Evolutionary conservation across 2,113 vertebrate species (phyloP).

Genomic region (Upupa epops): DNA sequence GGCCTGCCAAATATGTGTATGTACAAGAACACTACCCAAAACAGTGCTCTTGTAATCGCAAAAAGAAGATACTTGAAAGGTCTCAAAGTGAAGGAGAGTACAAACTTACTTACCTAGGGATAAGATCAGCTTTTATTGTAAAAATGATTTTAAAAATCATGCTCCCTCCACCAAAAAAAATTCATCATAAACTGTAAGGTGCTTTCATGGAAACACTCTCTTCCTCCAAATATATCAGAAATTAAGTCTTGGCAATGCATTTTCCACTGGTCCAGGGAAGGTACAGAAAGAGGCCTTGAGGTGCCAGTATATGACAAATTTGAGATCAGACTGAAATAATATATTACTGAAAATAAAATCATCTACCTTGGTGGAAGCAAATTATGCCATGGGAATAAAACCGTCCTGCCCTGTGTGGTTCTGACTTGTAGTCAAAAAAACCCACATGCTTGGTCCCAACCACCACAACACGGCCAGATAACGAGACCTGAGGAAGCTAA

Average conservation of each 20-base stretch:
- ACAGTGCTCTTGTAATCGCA: no score
- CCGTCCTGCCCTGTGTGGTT: not conserved
- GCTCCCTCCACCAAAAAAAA: not conserved
- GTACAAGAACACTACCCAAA: not conserved
- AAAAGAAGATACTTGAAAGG: not conserved
- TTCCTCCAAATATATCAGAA: not conserved
- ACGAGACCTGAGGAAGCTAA: slow-evolving; percentile 11
- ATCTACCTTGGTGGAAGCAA: not conserved
- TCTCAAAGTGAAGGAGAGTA: not conserved
- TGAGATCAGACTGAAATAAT: not conserved
- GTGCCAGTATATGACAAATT: not conserved
- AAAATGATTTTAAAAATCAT: not conserved
- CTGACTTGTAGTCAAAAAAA: not conserved
- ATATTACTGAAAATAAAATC: not conserved
- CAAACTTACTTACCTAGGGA: not conserved
- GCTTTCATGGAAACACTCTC: not conserved
- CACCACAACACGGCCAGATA: not conserved
- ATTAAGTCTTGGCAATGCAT: not conserved
- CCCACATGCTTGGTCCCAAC: not conserved
- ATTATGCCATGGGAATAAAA: not conserved
- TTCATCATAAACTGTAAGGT: not conserved
- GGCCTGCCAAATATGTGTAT: not conserved
- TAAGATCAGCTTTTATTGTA: not conserved
- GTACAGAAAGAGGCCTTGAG: not conserved
- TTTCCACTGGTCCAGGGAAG: not conserved